phyloP scores from a whole-genome alignment of 2,888 invertebrate species.

The Panzeria rudis region DNA sequence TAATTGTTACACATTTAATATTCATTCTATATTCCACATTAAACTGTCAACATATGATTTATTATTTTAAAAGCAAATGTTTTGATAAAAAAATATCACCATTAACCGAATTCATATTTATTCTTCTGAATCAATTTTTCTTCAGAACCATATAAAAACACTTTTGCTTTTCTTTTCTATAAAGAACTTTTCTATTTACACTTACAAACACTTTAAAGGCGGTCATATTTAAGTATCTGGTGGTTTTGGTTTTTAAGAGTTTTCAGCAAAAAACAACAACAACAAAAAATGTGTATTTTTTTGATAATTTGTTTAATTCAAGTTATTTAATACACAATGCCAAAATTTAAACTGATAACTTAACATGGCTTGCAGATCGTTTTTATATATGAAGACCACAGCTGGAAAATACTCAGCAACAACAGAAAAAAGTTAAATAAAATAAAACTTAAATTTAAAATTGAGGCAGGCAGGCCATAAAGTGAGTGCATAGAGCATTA shows the following conservation, averaged over 20 bases:
- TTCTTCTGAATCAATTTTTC: background rate
- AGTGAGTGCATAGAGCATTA: slow-evolving; percentile 54
- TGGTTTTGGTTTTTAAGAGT: background rate
- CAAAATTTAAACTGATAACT: slow-evolving; percentile 82
- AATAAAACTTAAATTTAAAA: slow-evolving; percentile 22
- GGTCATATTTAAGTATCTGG: slow-evolving; percentile 77
- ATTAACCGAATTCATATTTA: slow-evolving; percentile 10
- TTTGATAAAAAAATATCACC: slow-evolving; percentile 28
- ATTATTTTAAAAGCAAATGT: background rate
- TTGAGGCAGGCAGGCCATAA: slow-evolving; percentile 47
- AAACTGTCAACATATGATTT: background rate
- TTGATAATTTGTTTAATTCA: slow-evolving; percentile 18
- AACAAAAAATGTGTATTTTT: background rate
- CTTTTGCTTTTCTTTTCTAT: slow-evolving; percentile 15
- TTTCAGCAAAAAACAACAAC: background rate
- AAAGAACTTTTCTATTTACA: slow-evolving; percentile 64
- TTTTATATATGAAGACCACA: slow-evolving; percentile 79
- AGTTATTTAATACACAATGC: slow-evolving; percentile 79
- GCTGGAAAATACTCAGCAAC: slow-evolving; percentile 56
- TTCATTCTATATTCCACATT: background rate
- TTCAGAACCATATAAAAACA: too few relatives aligned
- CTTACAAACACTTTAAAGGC: slow-evolving; percentile 82
- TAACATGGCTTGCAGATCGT: slow-evolving; percentile 79
- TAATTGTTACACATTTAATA: slow-evolving; percentile 3
- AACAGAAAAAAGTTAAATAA: slow-evolving; percentile 25